These are phyloP conservation scores for Rapana venosa DNA, from an alignment of 2,888 invertebrate genomes.

Conservation along the genomic window DNA sequence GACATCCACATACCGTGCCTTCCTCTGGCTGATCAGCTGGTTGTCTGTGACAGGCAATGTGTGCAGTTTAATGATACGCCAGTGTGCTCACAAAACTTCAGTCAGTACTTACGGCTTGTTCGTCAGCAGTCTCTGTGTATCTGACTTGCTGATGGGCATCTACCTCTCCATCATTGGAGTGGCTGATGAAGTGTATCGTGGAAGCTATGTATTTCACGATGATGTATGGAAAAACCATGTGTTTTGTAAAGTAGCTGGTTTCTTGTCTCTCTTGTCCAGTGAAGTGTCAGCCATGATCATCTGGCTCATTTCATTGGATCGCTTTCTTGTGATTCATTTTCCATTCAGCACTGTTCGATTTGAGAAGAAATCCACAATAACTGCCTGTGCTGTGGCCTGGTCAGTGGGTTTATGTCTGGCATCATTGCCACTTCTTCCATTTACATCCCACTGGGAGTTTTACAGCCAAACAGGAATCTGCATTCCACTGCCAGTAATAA, in stretches of 20 bases:
- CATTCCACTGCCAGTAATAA: conserved; percentile 75
- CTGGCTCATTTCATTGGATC: conserved; percentile 25
- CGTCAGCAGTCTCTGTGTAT: neutral
- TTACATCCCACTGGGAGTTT: conserved; percentile 62
- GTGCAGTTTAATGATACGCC: neutral
- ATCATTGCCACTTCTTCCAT: conserved; percentile 67
- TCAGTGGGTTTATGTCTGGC: conserved; percentile 63
- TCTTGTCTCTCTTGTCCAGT: conserved; percentile 4
- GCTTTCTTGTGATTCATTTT: neutral
- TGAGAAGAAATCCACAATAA: conserved; percentile 56
- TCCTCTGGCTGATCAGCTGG: neutral
- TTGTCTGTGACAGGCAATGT: conserved; percentile 1
- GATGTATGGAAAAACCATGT: neutral
- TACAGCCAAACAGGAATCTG: conserved; percentile 71
- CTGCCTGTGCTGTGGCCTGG: conserved; percentile 64
- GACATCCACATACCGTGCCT: neutral
- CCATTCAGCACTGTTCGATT: conserved; percentile 52
- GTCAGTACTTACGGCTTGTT: neutral
- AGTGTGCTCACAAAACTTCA: neutral
- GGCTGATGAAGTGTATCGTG: neutral
- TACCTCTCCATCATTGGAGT: neutral
- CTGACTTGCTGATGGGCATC: conserved; percentile 12
- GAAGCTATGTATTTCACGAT: neutral
- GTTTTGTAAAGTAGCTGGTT: conserved; percentile 12
- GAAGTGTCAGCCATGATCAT: conserved; percentile 18